Base-by-base conservation (phyloP, 1,140 invertebrate species). In the Eciton burchellii region DNA sequence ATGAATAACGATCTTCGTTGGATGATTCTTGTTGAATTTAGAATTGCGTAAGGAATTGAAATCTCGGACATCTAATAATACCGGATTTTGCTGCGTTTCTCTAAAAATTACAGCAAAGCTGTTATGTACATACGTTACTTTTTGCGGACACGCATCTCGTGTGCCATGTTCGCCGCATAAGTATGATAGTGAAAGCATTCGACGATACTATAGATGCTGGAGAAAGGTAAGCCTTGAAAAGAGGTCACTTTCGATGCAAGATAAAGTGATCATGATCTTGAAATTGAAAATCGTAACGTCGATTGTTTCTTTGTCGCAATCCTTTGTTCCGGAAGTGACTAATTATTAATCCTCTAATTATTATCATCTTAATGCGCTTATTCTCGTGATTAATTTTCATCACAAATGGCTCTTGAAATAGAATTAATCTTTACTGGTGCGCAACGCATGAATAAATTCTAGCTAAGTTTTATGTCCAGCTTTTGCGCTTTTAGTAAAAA, bases 1-100 rank as follows among this genome's bases (percentile, higher is more conserved):
- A 89, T 97, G 97, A 16, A 98, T 97, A 14, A 98, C 95, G 8
- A 98, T 95, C 94, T 97, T 98, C 0, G 96, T 97, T 0, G 96
- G 96, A 92, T 97, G 95, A 0, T 94, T 95, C 0, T 95, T 94
- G 91, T 97, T 96, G 89, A 97, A 98, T 81, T 95, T 95, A 0
- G 96, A 96, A 45, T 95, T 94, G 79, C 95, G 96, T 19, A 98
- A 91, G 0, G 97, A 97, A 41, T 96, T 95, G 47, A 95, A 94
- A 81, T 96, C 95, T 6, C 95, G 94, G 0, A 97, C 96, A 89
- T 97, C 95, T 59, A 98, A 85, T 4, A 97, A 92, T 71, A 96
- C 95, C 4, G 96, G 97, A 89, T 95, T 94, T 84, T 96, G 94
- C 94, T 97, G 97, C 0, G 97, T 97, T 85, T 95, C 94, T 87